Evolutionary conservation across 2,113 vertebrate species (phyloP).

Genomic region (Tamias sibiricus): DNA sequence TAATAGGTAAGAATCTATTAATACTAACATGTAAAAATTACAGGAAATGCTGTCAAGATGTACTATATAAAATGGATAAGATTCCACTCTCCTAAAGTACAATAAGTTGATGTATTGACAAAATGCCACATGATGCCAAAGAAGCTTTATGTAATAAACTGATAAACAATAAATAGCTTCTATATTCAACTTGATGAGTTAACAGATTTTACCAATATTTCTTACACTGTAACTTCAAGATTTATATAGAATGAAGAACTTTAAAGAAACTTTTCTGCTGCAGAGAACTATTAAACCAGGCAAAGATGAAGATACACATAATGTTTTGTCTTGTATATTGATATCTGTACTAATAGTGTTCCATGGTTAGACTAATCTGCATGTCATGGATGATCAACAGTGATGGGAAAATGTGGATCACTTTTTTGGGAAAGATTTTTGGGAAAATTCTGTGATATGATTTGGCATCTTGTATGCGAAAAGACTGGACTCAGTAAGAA

Average conservation of each 20-base stretch:
- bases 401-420: background rate
- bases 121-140: background rate
- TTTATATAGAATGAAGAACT: background rate
- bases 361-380: background rate
- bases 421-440: too few relatives aligned
- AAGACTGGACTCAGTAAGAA: background rate
- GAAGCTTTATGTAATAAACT: background rate
- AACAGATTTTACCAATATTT: constrained; percentile 20
- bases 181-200: background rate
- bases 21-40: background rate
- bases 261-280: background rate
- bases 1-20: background rate
- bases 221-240: background rate
- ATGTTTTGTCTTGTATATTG: background rate
- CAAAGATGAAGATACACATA: background rate
- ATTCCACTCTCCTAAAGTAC: background rate
- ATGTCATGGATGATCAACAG: background rate
- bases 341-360: background rate
- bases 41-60: background rate
- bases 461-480: background rate
- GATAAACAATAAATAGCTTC: background rate
- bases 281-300: background rate
- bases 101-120: background rate
- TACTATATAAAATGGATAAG: background rate
- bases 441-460: background rate